These are phyloP conservation scores for Dolichallabes microphthalmus DNA, from an alignment of 2,113 vertebrate genomes.

Conservation along the genomic window DNA sequence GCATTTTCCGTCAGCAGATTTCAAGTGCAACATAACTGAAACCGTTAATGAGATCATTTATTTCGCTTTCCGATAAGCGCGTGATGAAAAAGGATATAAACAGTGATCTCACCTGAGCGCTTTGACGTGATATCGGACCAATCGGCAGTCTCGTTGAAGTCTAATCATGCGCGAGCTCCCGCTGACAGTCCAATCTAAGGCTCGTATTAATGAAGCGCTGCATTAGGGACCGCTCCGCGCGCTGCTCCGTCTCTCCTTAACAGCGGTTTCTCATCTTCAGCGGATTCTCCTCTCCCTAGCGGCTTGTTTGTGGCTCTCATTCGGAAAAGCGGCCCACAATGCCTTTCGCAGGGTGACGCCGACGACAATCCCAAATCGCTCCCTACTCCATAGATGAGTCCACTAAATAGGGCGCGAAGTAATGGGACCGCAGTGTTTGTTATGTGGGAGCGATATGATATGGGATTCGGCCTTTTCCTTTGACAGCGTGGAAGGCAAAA, in stretches of 20 bases:
- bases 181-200: slow-evolving; percentile 38
- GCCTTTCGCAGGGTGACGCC: slow-evolving; percentile 66
- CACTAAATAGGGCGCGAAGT: background rate
- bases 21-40: background rate
- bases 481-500: slow-evolving; percentile 24
- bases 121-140: slow-evolving; percentile 48
- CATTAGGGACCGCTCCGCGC: background rate
- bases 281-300: slow-evolving; percentile 26
- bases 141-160: slow-evolving; percentile 58
- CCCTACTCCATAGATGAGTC: background rate
- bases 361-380: slow-evolving; percentile 40
- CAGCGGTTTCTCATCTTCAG: background rate
- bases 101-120: slow-evolving; percentile 60
- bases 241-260: background rate
- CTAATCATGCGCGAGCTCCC: slow-evolving; percentile 45
- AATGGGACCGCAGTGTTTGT: background rate
- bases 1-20: background rate
- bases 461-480: background rate
- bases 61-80: rapidly evolving
- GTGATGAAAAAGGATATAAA: background rate
- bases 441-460: background rate
- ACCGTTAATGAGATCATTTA: rapidly evolving
- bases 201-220: background rate
- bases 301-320: slow-evolving; percentile 54
- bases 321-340: slow-evolving; percentile 52